phyloP scores from a whole-genome alignment of 2,888 invertebrate species.

The Athetis lepigone region DNA sequence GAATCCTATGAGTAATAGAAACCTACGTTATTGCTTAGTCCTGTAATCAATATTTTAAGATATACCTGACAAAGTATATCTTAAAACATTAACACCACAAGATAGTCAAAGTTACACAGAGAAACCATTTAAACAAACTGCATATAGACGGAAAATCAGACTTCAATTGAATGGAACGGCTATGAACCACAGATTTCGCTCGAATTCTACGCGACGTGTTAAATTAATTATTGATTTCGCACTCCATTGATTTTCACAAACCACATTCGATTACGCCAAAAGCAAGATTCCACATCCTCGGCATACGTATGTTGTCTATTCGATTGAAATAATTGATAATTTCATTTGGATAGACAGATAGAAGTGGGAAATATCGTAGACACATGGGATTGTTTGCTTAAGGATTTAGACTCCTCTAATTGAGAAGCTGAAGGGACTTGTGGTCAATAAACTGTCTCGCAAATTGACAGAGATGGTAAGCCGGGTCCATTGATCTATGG shows the following conservation, averaged over 20 bases:
- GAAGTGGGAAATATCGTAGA: not conserved
- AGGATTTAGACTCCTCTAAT: constrained; percentile 9
- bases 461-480: constrained; percentile 16
- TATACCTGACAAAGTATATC: too few species aligned
- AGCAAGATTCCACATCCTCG: constrained; percentile 4
- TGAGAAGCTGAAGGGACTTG: constrained; percentile 11
- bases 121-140: too few species aligned
- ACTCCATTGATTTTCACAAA: constrained; percentile 16
- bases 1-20: too few species aligned
- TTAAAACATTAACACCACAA: too few species aligned
- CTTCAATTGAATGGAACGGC: constrained; percentile 3
- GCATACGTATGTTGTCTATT: constrained; percentile 7
- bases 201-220: constrained; percentile 16
- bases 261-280: constrained; percentile 7
- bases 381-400: constrained; percentile 4
- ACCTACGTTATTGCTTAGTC: too few species aligned
- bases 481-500: constrained; percentile 12
- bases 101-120: too few species aligned
- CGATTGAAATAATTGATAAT: constrained; percentile 31
- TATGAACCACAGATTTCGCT: constrained; percentile 1
- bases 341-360: constrained; percentile 20
- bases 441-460: constrained; percentile 38
- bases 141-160: not conserved
- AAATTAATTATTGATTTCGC: constrained; percentile 17
- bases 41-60: too few species aligned